phyloP scores from a whole-genome alignment of 2,113 vertebrate species.

The Arothron firmamentum region DNA sequence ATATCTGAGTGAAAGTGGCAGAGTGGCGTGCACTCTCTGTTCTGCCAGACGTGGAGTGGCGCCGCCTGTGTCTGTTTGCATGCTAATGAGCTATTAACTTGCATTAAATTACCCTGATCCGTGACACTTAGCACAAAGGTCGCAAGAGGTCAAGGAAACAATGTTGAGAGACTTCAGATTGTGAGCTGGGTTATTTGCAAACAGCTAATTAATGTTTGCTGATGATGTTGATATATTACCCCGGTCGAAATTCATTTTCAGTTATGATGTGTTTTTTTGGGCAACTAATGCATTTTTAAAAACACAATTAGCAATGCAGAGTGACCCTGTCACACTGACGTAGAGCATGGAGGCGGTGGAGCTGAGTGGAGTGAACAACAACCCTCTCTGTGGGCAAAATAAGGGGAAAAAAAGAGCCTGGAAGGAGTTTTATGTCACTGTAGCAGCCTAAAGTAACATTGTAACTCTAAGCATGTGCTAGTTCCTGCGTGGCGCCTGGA shows the following conservation, averaged over 20 bases:
- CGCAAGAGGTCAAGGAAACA: constrained; percentile 50
- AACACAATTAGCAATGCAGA: background rate
- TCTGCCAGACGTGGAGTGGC: constrained; percentile 61
- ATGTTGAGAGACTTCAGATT: constrained; percentile 38
- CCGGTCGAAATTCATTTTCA: too few species aligned
- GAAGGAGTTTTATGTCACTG: too few species aligned
- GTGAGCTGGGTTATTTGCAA: constrained; percentile 44
- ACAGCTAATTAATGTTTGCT: constrained; percentile 24
- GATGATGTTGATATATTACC: constrained; percentile 18
- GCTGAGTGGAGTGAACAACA: too few species aligned
- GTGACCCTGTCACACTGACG: too few species aligned
- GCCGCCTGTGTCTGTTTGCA: constrained; percentile 50
- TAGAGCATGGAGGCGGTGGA: too few species aligned
- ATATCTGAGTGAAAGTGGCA: constrained; percentile 54
- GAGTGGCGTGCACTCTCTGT: constrained; percentile 56
- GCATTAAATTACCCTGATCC: constrained; percentile 60
- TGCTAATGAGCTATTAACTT: constrained; percentile 66
- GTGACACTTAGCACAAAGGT: constrained; percentile 59
- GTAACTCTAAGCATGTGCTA: too few species aligned
- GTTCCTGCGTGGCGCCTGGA: too few species aligned
- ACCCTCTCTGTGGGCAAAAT: too few species aligned
- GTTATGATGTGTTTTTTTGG: background rate
- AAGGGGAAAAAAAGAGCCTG: too few species aligned
- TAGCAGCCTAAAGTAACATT: too few species aligned
- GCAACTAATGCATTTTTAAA: background rate